A percentile compares a stretch with the other conserved stretches of the same genome.
These are phyloP conservation scores for Rhabdornis inornatus DNA, from an alignment of 2,113 vertebrate genomes.

Conservation along the genomic window DNA sequence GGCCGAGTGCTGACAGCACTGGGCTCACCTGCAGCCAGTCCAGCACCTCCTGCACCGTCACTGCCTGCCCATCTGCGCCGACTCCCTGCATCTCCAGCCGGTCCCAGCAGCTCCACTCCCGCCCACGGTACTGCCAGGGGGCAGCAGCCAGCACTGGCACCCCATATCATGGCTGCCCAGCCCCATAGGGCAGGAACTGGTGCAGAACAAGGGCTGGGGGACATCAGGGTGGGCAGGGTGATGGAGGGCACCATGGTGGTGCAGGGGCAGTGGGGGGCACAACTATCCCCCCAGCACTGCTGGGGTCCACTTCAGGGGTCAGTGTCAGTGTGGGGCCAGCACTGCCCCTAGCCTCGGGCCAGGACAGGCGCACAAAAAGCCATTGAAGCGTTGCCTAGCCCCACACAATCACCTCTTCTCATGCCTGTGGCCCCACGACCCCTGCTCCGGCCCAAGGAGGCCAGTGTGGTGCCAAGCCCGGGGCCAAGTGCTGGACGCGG, in stretches of 20 bases:
- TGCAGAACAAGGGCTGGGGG: neutral
- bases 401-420: conserved; percentile 50
- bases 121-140: conserved; percentile 71
- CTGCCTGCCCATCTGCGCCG: conserved; percentile 65
- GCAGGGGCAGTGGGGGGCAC: neutral
- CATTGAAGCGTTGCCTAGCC: neutral
- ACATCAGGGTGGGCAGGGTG: neutral
- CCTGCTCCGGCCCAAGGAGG: neutral
- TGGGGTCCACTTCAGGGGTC: neutral
- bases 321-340: neutral
- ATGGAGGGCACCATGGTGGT: neutral
- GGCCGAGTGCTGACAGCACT: fast-evolving
- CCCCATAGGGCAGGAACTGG: neutral
- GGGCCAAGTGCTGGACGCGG: fast-evolving
- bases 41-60: conserved; percentile 82
- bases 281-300: neutral
- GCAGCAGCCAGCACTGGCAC: neutral
- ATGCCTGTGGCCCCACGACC: neutral
- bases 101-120: conserved; percentile 81
- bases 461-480: neutral
- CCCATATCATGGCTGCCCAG: neutral
- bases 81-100: conserved; percentile 74
- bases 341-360: neutral
- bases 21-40: conserved; percentile 78
- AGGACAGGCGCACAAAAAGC: neutral